A percentile compares a stretch with the other conserved stretches of the same genome.
Evolutionary conservation across 2,113 vertebrate species (phyloP).

Genomic region (Saccopteryx bilineata): DNA sequence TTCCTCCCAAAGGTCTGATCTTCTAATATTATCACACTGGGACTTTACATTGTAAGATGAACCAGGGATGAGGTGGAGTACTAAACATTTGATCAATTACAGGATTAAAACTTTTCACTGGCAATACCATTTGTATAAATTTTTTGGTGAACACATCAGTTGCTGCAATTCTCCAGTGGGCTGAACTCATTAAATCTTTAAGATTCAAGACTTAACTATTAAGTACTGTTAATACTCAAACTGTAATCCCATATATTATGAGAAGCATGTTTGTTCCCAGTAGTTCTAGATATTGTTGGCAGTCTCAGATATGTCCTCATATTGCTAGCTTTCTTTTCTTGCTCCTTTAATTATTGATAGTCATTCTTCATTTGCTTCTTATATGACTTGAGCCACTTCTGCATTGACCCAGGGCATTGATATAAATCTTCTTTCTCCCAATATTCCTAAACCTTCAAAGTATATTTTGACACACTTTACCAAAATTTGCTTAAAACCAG

Average conservation of each 20-base stretch:
- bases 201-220: not conserved
- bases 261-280: not conserved
- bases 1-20: not conserved
- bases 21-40: not conserved
- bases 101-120: not conserved
- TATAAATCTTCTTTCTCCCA: not conserved
- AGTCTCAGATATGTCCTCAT: not conserved
- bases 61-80: not conserved
- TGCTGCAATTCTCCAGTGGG: not conserved
- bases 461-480: not conserved
- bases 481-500: not conserved
- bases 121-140: not conserved
- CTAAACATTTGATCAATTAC: not conserved
- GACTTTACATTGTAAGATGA: not conserved
- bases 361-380: not conserved
- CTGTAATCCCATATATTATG: not conserved
- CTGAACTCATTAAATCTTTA: not conserved
- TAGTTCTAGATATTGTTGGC: not conserved
- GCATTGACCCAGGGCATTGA: not conserved
- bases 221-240: not conserved
- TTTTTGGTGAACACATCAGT: not conserved
- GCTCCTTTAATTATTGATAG: not conserved
- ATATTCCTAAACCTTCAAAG: not conserved
- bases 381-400: not conserved
- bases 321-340: not conserved